phyloP scores from a whole-genome alignment of 2,113 vertebrate genomes.

The Tachycineta bicolor region DNA sequence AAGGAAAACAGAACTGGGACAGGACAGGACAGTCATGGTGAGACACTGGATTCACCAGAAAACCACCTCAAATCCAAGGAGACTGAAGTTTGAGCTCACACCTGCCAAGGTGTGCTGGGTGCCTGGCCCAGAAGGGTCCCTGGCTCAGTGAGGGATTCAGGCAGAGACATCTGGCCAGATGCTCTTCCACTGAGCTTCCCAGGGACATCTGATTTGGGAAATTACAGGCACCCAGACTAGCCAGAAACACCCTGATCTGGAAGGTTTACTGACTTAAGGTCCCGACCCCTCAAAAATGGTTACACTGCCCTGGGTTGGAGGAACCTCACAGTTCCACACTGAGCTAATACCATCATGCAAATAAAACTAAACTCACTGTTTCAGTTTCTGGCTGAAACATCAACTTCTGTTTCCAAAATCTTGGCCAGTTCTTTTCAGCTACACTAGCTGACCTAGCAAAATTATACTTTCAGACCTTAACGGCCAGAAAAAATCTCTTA shows the following conservation, averaged over 20 bases:
- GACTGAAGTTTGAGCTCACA: background rate
- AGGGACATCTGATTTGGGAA: background rate
- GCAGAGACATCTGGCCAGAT: rapidly evolving
- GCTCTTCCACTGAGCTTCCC: background rate
- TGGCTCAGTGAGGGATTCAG: background rate
- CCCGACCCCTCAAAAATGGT: background rate
- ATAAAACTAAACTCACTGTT: background rate
- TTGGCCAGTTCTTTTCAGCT: background rate
- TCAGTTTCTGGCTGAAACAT: background rate
- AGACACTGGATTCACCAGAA: background rate
- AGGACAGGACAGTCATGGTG: background rate
- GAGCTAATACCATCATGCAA: background rate
- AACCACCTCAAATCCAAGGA: background rate
- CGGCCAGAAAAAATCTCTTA: background rate
- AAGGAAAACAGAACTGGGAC: background rate
- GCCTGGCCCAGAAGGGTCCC: background rate
- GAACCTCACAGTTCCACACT: rapidly evolving
- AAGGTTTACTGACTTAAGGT: background rate
- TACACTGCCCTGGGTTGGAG: background rate
- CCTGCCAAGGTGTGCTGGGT: rapidly evolving
- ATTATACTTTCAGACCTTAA: background rate
- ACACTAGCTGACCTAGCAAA: background rate
- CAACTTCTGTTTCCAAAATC: background rate
- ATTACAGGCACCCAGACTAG: background rate
- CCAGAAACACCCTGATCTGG: background rate